Evolutionary conservation across 1,140 invertebrate genomes (phyloP).

Genomic region (Calosoma granatense): DNA sequence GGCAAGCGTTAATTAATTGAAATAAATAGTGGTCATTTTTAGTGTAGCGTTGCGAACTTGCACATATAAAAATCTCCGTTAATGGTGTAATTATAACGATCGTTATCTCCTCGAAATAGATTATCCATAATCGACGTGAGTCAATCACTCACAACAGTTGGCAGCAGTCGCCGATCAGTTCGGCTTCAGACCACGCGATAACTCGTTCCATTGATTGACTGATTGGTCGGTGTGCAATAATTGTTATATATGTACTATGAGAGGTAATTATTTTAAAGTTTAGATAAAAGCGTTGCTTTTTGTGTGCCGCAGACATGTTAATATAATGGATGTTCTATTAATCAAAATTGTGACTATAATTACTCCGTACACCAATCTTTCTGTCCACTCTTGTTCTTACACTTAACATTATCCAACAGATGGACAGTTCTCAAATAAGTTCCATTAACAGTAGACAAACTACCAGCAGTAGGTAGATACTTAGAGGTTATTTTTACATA

Average conservation of each 20-base stretch:
- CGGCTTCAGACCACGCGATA: neutral
- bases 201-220: neutral
- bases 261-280: neutral
- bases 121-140: slow-evolving; percentile 4
- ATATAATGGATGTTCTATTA: too few species aligned
- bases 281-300: neutral
- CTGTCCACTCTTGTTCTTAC: too few species aligned
- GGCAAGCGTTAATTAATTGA: neutral
- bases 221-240: neutral
- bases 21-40: neutral
- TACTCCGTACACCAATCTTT: too few species aligned
- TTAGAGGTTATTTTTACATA: too few species aligned
- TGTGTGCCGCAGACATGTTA: too few species aligned
- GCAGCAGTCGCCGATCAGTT: neutral
- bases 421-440: too few species aligned
- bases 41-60: neutral
- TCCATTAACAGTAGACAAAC: too few species aligned
- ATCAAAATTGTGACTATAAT: too few species aligned
- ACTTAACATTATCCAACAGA: too few species aligned
- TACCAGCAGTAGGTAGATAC: too few species aligned
- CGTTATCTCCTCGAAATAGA: slow-evolving; percentile 5
- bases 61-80: neutral
- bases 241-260: neutral
- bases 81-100: slow-evolving; percentile 6
- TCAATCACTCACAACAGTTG: neutral